Evolutionary conservation across 1,140 invertebrate species (phyloP).

Genomic region (Zeugodacus cucurbitae): DNA sequence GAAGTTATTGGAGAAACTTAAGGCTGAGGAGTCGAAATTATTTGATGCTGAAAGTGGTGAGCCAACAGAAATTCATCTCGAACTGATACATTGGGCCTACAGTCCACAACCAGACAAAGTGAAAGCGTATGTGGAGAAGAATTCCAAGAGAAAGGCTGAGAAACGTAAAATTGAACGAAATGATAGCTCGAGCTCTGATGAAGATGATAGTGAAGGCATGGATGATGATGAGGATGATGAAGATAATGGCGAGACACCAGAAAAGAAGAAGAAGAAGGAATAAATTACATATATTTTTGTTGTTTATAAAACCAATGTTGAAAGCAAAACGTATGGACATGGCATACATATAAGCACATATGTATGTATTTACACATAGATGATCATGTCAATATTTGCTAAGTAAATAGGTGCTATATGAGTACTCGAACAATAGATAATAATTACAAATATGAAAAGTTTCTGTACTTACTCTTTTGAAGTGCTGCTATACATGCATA

Average conservation of each 20-base stretch:
- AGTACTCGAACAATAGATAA: too few relatives aligned
- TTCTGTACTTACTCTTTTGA: too few relatives aligned
- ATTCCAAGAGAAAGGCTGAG: conserved; percentile 45
- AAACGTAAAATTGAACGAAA: conserved; percentile 55
- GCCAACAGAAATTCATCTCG: conserved; percentile 71
- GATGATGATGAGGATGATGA: conserved; percentile 47
- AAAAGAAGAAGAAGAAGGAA: conserved; percentile 51
- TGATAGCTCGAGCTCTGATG: conserved; percentile 43
- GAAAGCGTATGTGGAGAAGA: conserved; percentile 58
- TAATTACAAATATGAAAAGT: too few relatives aligned
- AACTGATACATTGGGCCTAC: conserved; percentile 74
- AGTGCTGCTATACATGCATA: background rate
- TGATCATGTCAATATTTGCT: background rate
- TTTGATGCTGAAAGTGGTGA: conserved; percentile 70
- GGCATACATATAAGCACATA: background rate
- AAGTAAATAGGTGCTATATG: too few relatives aligned
- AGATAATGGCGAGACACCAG: conserved; percentile 49
- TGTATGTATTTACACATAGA: background rate
- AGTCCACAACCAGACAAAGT: conserved; percentile 70
- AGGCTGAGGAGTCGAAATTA: conserved; percentile 67
- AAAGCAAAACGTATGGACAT: too few relatives aligned
- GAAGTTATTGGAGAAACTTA: conserved; percentile 70
- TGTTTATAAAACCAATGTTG: too few relatives aligned
- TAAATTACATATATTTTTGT: background rate
- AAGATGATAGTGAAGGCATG: conserved; percentile 41